Percentiles rank a stretch among this genome's conserved stretches.
Evolutionary conservation across 1,140 invertebrate genomes (phyloP).

Genomic region (Galendromus occidentalis): DNA sequence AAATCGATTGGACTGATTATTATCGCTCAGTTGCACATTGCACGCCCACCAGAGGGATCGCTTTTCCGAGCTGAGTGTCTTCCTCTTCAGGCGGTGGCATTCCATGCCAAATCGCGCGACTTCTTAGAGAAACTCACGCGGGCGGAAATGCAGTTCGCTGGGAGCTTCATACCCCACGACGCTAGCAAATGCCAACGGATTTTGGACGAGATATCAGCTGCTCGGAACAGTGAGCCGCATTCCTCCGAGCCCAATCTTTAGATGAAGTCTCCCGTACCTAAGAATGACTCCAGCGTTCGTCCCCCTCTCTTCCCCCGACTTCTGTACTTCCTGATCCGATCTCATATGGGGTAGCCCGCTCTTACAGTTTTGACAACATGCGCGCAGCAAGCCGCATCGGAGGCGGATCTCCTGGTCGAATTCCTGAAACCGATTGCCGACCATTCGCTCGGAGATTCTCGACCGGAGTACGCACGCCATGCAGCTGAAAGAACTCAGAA

Average conservation of each 20-base stretch:
- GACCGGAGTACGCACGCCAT: slow-evolving; percentile 43
- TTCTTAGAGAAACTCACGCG: slow-evolving; percentile 26
- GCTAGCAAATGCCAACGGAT: slow-evolving; percentile 50
- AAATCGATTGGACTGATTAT: too few relatives aligned
- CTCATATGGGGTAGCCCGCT: too few relatives aligned
- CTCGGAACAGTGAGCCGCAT: too few relatives aligned
- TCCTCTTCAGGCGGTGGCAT: slow-evolving; percentile 33
- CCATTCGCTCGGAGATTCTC: slow-evolving; percentile 43
- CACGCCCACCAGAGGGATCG: too few relatives aligned
- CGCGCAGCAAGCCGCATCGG: not conserved
- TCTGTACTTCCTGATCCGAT: too few relatives aligned
- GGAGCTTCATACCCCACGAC: slow-evolving; percentile 7
- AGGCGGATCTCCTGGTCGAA: slow-evolving; percentile 4
- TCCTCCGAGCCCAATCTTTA: too few relatives aligned
- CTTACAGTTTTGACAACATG: not conserved
- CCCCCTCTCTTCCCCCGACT: too few relatives aligned
- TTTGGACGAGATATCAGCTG: slow-evolving; percentile 31
- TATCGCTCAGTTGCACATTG: too few relatives aligned
- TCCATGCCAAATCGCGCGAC: slow-evolving; percentile 36
- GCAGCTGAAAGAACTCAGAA: slow-evolving; percentile 34
- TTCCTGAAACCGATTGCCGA: slow-evolving; percentile 18
- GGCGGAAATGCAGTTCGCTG: slow-evolving; percentile 22
- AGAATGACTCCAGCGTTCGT: too few relatives aligned
- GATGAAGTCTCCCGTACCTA: too few relatives aligned
- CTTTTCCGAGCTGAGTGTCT: not conserved